Conservation (phyloP, 2,888 invertebrate species). For the Frankliniella fusca region DNA sequence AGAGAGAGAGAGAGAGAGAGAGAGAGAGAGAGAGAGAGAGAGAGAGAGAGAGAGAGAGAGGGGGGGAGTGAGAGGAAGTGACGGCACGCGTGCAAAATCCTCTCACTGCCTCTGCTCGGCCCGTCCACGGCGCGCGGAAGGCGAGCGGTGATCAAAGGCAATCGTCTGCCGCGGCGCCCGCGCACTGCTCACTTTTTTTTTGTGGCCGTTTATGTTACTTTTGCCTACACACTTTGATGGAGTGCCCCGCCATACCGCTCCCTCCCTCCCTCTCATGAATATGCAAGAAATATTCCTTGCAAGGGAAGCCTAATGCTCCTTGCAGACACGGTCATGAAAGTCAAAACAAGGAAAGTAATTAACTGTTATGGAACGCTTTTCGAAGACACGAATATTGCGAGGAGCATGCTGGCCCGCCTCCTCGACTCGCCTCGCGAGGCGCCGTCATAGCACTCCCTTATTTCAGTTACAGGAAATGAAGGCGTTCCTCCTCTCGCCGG, state of each 20-base stretch:
- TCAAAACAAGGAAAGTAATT: conserved; percentile 25
- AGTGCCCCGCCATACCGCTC: not conserved
- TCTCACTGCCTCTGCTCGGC: not conserved
- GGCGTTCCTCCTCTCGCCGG: too few species aligned
- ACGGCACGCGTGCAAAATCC: not conserved
- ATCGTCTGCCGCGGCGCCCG: not conserved
- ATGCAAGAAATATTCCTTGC: conserved; percentile 1
- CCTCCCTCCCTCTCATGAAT: not conserved
- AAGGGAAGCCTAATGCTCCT: conserved; percentile 9
- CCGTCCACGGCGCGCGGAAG: not conserved
- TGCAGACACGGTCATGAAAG: conserved; percentile 8
- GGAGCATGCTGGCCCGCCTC: too few species aligned
- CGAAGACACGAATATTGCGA: not conserved
- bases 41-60: not conserved
- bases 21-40: not conserved
- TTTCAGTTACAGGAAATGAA: too few species aligned
- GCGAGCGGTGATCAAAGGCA: not conserved
- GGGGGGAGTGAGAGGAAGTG: not conserved
- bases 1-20: not conserved
- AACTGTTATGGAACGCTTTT: conserved; percentile 6
- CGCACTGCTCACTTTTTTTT: conserved; percentile 8
- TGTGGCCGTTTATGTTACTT: not conserved
- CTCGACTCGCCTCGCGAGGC: too few species aligned
- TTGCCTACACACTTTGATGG: conserved; percentile 9
- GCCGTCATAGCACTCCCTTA: too few species aligned